Evolutionary conservation across 2,888 invertebrate species (phyloP).

Genomic region (Hanleya hanleyi): DNA sequence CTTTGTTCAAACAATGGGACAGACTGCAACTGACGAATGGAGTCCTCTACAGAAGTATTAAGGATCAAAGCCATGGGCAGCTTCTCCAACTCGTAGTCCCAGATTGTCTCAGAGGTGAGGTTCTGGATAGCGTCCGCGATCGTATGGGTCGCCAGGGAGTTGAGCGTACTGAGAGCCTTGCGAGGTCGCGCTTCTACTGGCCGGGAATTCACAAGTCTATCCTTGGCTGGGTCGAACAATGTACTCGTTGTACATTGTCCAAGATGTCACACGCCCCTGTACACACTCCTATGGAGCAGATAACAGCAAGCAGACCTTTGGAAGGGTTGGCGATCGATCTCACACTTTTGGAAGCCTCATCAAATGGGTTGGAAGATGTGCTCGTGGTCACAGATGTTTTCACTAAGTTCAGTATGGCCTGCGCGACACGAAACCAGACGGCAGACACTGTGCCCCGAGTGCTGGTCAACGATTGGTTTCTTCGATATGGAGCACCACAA

Average conservation of each 20-base stretch:
- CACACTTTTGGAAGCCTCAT: slow-evolving; percentile 2
- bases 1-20: not conserved
- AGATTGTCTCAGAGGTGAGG: not conserved
- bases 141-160: slow-evolving; percentile 12
- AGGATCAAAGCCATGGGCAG: not conserved
- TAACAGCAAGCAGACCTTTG: not conserved
- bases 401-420: not conserved
- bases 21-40: not conserved
- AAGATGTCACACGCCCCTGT: not conserved
- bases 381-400: slow-evolving; percentile 12
- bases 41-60: not conserved
- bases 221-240: not conserved
- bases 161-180: not conserved
- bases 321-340: not conserved
- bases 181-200: not conserved
- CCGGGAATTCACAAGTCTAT: not conserved
- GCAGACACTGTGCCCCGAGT: not conserved
- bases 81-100: not conserved
- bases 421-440: not conserved
- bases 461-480: slow-evolving; percentile 12
- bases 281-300: not conserved
- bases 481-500: not conserved
- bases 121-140: slow-evolving; percentile 3
- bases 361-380: slow-evolving; percentile 10
- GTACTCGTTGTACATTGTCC: not conserved